Base-by-base conservation (phyloP, 2,797 vertebrate genomes). In the Oophaga sylvatica region DNA sequence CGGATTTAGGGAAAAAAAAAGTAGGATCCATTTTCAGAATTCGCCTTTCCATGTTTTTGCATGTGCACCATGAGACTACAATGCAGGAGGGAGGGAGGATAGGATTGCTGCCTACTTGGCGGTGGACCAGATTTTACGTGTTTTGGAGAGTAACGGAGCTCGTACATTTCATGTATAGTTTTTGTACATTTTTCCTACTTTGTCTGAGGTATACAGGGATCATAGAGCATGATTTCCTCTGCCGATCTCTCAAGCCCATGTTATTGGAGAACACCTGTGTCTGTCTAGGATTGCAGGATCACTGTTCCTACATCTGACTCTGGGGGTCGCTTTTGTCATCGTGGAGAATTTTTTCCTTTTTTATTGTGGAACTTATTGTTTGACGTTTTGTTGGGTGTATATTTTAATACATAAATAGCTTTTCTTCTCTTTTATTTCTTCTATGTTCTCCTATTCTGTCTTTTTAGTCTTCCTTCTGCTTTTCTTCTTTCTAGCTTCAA, bases 321-420 rank as follows among this genome's bases (percentile, higher is more conserved):
- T 63, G 56, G 84, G 45, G 84, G 88, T 83, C 75, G 88, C 80
- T 83, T 77, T 89, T 89, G 87, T 62, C 29, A 53, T 63, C 57
- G 83, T 67, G 35, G 59, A 84, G 70, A 63, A 57, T 20, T 31
- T 78, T 8, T 63, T 77, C 12, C 7, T 13, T 4, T 81, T 60
- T 56, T 63, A 20, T 20, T 77, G 45, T 75, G 26, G 17, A 70
- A 45, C 17, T 71, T 53, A 56, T 35, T 62, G 29, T 62, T 75
- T 75, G 35, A 17, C 22, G 48, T 75, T 65, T 10, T 48, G 13
- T 63, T 75, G 31, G 31, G 3, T 35, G 41, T 84, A 45, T 35
- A 7, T 71, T 31, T 19, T 29, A 31, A 57, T n/a, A 68, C 56
- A 48, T 13, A n/a, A 13, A 9, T 41, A 17, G 26, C 65, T 80